Percentiles rank a stretch among this genome's conserved stretches.
Evolutionary conservation across 2,888 invertebrate species (phyloP).

Genomic region (Hirtodrosophila cameraria): DNA sequence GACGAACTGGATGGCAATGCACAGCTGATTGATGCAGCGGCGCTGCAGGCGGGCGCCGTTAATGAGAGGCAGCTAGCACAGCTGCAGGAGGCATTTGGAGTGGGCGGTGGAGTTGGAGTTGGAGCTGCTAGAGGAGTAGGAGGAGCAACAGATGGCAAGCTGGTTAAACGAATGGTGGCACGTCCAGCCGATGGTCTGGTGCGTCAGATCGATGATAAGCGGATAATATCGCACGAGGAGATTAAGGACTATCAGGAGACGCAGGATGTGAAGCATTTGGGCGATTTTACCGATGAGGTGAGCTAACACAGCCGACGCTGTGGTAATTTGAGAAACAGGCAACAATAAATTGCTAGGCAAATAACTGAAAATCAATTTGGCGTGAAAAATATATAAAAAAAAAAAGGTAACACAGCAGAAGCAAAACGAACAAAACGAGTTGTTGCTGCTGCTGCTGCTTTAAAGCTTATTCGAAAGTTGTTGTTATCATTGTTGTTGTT

Average conservation of each 20-base stretch:
- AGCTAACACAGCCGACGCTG: constrained; percentile 57
- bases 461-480: constrained; percentile 74
- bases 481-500: constrained; percentile 26
- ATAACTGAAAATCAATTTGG: constrained; percentile 78
- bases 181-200: constrained; percentile 90
- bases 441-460: constrained; percentile 30
- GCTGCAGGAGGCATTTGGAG: constrained; percentile 65
- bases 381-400: constrained; percentile 73
- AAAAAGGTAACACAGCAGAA: constrained; percentile 31
- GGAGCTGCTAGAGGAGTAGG: constrained; percentile 13
- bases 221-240: constrained; percentile 92
- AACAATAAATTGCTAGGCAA: constrained; percentile 66
- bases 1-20: constrained; percentile 68
- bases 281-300: constrained; percentile 94
- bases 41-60: constrained; percentile 54
- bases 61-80: constrained; percentile 67
- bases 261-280: constrained; percentile 92
- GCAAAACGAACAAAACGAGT: constrained; percentile 46
- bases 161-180: constrained; percentile 85
- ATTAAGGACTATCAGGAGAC: constrained; percentile 92
- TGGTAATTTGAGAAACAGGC: constrained; percentile 41
- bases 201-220: constrained; percentile 91
- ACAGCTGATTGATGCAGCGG: constrained; percentile 62
- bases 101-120: constrained; percentile 17
- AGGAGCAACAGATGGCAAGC: constrained; percentile 67